Conservation (phyloP, 2,888 invertebrate genomes). For the Agelastica alni region DNA sequence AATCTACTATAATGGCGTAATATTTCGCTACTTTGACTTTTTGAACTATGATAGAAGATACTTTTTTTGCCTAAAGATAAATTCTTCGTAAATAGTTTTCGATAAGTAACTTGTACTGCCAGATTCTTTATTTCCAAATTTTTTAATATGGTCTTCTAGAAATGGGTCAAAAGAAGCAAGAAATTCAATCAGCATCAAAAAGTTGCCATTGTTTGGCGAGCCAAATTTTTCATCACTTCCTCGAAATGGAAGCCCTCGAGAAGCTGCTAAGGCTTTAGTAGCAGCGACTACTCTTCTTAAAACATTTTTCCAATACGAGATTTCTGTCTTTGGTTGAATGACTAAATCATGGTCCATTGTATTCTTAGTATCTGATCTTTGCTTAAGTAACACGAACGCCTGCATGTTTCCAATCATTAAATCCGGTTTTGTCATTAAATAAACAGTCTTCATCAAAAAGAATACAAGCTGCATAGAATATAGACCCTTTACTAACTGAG, state of each 20-base stretch:
- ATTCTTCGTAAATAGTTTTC: constrained; percentile 9
- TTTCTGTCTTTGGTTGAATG: not conserved
- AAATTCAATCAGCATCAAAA: constrained; percentile 40
- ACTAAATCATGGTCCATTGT: not conserved
- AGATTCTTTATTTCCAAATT: constrained; percentile 20
- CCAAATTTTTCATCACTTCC: constrained; percentile 39
- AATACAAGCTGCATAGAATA: constrained; percentile 29
- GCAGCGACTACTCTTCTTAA: not conserved
- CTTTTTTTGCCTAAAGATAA: no score
- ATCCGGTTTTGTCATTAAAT: constrained; percentile 21
- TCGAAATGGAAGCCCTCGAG: constrained; percentile 32
- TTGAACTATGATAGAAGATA: constrained; percentile 10
- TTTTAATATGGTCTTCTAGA: constrained; percentile 38
- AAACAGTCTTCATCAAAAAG: constrained; percentile 8
- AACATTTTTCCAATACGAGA: not conserved
- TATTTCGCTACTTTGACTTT: constrained; percentile 16
- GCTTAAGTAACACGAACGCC: constrained; percentile 16
- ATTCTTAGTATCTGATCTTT: constrained; percentile 15
- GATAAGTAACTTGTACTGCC: constrained; percentile 14
- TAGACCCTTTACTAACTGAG: constrained; percentile 29
- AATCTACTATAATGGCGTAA: constrained; percentile 17
- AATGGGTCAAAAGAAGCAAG: constrained; percentile 45
- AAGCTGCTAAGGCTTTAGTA: constrained; percentile 18
- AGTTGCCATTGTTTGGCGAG: constrained; percentile 41
- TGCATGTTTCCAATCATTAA: constrained; percentile 36